Evolutionary conservation across 2,888 invertebrate species (phyloP).

Genomic region (Pseudococcus viburni): DNA sequence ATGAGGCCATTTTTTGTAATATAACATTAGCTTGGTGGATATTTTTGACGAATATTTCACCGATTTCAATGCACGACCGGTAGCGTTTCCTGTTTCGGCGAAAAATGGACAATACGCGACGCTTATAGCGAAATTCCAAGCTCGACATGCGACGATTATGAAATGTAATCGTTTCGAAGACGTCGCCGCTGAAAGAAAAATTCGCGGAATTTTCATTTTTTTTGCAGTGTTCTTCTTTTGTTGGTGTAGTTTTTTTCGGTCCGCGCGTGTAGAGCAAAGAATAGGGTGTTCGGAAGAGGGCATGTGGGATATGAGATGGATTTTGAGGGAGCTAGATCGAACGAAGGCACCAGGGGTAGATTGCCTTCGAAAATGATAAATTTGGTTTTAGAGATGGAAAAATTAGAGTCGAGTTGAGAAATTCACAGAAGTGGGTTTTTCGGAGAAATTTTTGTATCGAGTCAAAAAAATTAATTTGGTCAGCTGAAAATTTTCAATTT

Average conservation of each 20-base stretch:
- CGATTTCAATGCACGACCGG: not conserved
- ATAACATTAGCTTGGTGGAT: not conserved
- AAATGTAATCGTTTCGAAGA: not conserved
- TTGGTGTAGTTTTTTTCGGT: not conserved
- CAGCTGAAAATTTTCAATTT: no score
- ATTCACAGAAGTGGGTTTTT: no score
- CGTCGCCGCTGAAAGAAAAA: not conserved
- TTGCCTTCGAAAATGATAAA: no score
- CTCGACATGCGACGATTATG: not conserved
- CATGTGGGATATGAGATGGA: no score
- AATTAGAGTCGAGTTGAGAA: no score
- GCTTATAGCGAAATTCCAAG: not conserved
- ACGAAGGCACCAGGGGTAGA: no score
- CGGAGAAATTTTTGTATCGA: no score
- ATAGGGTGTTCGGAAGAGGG: not conserved
- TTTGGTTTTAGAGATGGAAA: no score
- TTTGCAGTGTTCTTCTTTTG: not conserved
- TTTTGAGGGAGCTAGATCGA: no score
- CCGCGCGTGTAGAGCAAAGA: not conserved
- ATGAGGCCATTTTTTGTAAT: not conserved
- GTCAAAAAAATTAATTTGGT: no score
- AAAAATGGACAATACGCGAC: not conserved
- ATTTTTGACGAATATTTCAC: not conserved
- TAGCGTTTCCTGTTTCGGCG: not conserved
- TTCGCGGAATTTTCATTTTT: constrained; percentile 7